Percentiles rank a stretch among this genome's conserved stretches.
These are phyloP conservation scores for Lasioglossum oenotherae DNA, from an alignment of 2,888 invertebrate species.

Conservation along the genomic window DNA sequence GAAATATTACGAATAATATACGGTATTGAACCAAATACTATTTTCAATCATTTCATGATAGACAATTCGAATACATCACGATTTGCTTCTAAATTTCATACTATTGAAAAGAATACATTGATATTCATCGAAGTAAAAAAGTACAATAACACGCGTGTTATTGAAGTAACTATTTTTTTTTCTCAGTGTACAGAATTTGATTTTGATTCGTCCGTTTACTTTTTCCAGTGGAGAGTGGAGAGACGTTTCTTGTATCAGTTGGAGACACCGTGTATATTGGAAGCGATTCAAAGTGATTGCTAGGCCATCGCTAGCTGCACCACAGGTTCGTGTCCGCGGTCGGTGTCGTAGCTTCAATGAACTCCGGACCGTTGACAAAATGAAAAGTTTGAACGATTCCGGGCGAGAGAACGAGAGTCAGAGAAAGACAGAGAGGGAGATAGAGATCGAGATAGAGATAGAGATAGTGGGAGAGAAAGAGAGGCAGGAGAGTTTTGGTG, in stretches of 20 bases:
- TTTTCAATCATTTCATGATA: too few species aligned
- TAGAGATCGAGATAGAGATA: neutral
- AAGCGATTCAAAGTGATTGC: neutral
- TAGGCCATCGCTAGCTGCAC: neutral
- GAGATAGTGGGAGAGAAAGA: neutral
- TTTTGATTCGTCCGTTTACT: neutral
- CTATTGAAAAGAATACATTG: too few species aligned
- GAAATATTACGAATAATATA: too few species aligned
- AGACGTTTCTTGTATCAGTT: neutral
- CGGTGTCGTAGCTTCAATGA: slow-evolving; percentile 20
- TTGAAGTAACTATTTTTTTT: too few species aligned
- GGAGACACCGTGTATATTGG: neutral
- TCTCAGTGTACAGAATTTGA: too few species aligned
- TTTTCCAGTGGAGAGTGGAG: neutral
- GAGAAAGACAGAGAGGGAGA: neutral
- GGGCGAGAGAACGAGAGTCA: neutral
- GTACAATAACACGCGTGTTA: too few species aligned
- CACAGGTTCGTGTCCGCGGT: neutral
- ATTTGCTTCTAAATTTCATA: too few species aligned
- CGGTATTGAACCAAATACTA: too few species aligned
- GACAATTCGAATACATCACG: too few species aligned
- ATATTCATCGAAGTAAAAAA: too few species aligned
- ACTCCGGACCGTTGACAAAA: slow-evolving; percentile 20
- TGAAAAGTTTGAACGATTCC: slow-evolving; percentile 21
- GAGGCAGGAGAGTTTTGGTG: neutral